Percentiles rank a stretch among this genome's conserved stretches.
phyloP scores from a whole-genome alignment of 2,888 invertebrate species.

The Ennomos quercinarius region DNA sequence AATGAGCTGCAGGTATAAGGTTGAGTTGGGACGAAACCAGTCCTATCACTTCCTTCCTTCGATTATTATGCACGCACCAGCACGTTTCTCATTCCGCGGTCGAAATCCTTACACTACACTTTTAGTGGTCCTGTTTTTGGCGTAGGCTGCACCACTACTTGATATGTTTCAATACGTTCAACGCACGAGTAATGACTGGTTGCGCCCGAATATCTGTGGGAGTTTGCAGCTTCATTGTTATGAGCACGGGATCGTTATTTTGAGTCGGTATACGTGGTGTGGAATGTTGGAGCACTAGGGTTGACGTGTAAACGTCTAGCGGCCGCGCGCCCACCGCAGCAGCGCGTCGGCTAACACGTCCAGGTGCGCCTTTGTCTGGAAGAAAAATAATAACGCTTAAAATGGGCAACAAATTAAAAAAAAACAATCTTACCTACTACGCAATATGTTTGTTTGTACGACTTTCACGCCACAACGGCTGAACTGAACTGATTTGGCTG shows the following conservation, averaged over 20 bases:
- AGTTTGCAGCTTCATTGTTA: conserved; percentile 74
- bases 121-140: conserved; percentile 75
- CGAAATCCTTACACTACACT: conserved; percentile 78
- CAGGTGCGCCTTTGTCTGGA: conserved; percentile 97
- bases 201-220: conserved; percentile 73
- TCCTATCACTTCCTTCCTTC: conserved; percentile 63
- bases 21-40: conserved; percentile 77
- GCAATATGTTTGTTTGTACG: too few relatives aligned
- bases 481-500: too few relatives aligned
- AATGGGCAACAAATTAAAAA: too few relatives aligned
- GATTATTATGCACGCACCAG: conserved; percentile 44
- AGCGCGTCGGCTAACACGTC: conserved; percentile 97
- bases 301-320: conserved; percentile 84
- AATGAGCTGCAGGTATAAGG: conserved; percentile 74
- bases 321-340: conserved; percentile 96
- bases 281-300: conserved; percentile 61
- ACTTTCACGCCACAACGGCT: too few relatives aligned
- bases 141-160: conserved; percentile 80
- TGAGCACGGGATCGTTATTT: conserved; percentile 62
- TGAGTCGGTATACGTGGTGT: conserved; percentile 56
- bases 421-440: too few relatives aligned
- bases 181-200: conserved; percentile 75
- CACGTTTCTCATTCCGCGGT: conserved; percentile 58
- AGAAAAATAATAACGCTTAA: not conserved
- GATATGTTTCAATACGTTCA: conserved; percentile 83